Conservation (phyloP, 1,140 invertebrate genomes). For the Zaprionus davidi region DNA sequence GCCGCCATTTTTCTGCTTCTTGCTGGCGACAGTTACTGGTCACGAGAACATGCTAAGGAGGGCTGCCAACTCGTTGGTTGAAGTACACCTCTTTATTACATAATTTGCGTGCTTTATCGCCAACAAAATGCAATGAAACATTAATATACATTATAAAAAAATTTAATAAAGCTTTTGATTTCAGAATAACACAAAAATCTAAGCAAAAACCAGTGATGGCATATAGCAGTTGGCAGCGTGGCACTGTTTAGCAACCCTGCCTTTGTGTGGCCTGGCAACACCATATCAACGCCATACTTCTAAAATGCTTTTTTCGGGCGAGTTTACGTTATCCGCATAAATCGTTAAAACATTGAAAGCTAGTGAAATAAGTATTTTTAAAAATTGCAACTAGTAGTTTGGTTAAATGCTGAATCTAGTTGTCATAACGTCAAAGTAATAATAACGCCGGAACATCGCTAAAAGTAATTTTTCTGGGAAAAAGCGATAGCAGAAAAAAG, state of each 20-base stretch:
- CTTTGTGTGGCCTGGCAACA: conserved; percentile 59
- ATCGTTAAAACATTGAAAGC: conserved; percentile 47
- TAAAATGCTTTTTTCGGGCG: conserved; percentile 72
- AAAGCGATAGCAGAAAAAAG: conserved; percentile 59
- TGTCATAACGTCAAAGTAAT: conserved; percentile 37
- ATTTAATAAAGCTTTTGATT: background rate
- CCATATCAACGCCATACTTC: conserved; percentile 73
- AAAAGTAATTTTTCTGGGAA: conserved; percentile 41
- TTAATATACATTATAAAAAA: background rate
- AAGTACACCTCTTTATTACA: conserved; percentile 48
- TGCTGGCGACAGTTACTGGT: conserved; percentile 31
- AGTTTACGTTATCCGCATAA: conserved; percentile 61
- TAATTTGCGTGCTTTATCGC: conserved; percentile 46
- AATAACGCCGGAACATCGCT: conserved; percentile 26
- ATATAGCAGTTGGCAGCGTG: conserved; percentile 55
- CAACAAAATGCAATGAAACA: background rate
- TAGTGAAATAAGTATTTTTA: conserved; percentile 44
- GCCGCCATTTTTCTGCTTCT: conserved; percentile 74
- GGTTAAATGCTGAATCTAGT: conserved; percentile 27
- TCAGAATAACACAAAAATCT: background rate
- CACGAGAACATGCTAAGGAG: conserved; percentile 15
- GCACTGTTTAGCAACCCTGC: conserved; percentile 57
- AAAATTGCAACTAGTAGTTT: conserved; percentile 25
- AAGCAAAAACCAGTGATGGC: conserved; percentile 1
- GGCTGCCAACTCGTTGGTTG: conserved; percentile 45